phyloP scores from a whole-genome alignment of 2,113 vertebrate genomes.

The Tauraco erythrolophus region DNA sequence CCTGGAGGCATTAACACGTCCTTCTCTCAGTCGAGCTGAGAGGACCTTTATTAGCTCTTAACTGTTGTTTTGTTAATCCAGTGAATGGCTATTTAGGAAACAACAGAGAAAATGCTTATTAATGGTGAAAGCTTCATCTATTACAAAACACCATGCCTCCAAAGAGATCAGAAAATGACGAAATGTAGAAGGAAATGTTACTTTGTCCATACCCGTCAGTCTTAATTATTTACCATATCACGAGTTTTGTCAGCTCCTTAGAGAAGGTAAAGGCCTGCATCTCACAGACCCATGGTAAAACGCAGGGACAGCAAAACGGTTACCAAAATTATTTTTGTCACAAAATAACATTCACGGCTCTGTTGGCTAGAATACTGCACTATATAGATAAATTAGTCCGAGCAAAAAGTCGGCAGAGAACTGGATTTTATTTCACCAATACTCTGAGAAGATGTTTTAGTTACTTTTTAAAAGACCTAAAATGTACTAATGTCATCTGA shows the following conservation, averaged over 20 bases:
- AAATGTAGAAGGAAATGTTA: conserved; percentile 61
- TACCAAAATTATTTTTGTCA: background rate
- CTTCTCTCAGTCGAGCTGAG: conserved; percentile 39
- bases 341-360: background rate
- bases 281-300: background rate
- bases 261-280: background rate
- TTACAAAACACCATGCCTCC: conserved; percentile 54
- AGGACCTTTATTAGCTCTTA: conserved; percentile 54
- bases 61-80: conserved; percentile 72
- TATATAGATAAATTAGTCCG: background rate
- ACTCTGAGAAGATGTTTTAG: background rate
- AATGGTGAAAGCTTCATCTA: conserved; percentile 59
- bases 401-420: background rate
- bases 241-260: background rate
- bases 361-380: background rate
- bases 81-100: conserved; percentile 71
- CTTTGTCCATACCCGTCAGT: conserved; percentile 48
- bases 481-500: background rate
- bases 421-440: background rate
- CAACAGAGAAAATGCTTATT: conserved; percentile 70
- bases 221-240: conserved; percentile 55
- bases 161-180: conserved; percentile 61
- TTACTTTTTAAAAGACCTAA: background rate
- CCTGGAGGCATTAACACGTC: conserved; percentile 36
- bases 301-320: background rate